Evolutionary conservation across 2,113 vertebrate species (phyloP), one percentile per base, ranked within the genome.

Genomic region (Larimichthys polyactis): DNA sequence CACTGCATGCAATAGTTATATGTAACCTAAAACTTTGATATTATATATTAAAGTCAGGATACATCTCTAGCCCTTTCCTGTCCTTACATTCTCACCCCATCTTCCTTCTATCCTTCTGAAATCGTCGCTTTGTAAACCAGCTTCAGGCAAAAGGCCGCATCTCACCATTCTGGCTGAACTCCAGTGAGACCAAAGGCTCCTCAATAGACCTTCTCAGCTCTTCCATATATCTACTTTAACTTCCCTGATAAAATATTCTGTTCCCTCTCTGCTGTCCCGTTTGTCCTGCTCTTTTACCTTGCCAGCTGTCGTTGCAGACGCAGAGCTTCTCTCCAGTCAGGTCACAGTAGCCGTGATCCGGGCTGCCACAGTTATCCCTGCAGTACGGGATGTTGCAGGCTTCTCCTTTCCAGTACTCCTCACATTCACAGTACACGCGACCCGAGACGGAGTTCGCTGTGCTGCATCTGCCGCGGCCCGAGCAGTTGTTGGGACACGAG

Each of bases 401-500:
- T 65, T 98, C 97, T 40, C 98, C 98, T 69, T 99, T 99, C 98
- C 98, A 99, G 71, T 98, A 98, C 57, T 98, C 96, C 49, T 99
- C 97, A 60, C 98, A 99, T 54, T 99, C 97, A 49, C 98, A 99
- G 85, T 97, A 99, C 0, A 98, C 96, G 0, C 95, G 94, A 62
- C 95, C 96, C 0, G 96, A 95, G 1, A 81, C 86, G 0, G 96
- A 96, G 87, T 92, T 78, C 3, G 96, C 96, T 2, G 96, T 95
- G 63, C 96, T 96, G 79, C 98, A 99, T 75, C 97, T 95, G 1
- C 98, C 98, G 12, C 97, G 97, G 3, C 96, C 96, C 54, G 98
- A 99, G 84, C 98, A 99, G 92, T 99, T 99, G 92, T 97, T 98
- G 17, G 98, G 98, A 70, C 97, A 99, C 2, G 97, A 98, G 92